Evolutionary conservation across 2,113 vertebrate genomes (phyloP), one percentile per base, ranked within the genome.

Genomic region (Diadophis punctatus): DNA sequence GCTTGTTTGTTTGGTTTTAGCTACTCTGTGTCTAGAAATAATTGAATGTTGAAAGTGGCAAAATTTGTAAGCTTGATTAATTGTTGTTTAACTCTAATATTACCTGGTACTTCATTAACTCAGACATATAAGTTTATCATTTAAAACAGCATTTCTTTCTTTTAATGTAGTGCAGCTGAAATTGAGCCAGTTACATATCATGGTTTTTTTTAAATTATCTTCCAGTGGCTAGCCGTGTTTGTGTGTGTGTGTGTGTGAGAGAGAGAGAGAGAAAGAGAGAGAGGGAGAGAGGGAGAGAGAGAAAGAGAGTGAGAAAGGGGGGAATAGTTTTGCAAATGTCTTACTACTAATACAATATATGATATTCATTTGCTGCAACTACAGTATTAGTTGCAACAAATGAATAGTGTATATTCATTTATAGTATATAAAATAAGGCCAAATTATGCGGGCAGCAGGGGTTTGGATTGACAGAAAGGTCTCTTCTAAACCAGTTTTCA

Each of bases 401-500:
- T 90, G n/a, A 87, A 60, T 68, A 34, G 22, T 8, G 2, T 68
- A 34, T 68, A 34, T 60, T 60, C 58, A 60, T 68, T 34, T 68
- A 68, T 14, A 68, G 5, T 68, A 34, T 68, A 34, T 68, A 63
- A 63, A 63, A 63, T 91, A 16, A 86, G 87, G 11, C 43, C 74
- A 11, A 90, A 63, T 14, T 89, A 11, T 46, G 80, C 2, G 18
- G 8, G 25, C 91, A 8, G 0, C n/a, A 48, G 48, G 56, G 90
- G 34, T 25, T 10, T 58, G 46, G 88, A 84, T 4, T 49, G 11
- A 39, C 49, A 91, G 91, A 87, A 90, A 49, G 6, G 90, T 88
- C 4, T 90, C 2, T 93, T 87, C 90, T 92, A 68, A 39, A 95
- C 9, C 9, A 90, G 43, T 91, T 91, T 22, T 93, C 1, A 4